A percentile compares a stretch with the other conserved stretches of the same genome.
phyloP scores from a whole-genome alignment of 2,797 vertebrate species.

The Enteromius trimaculatus region DNA sequence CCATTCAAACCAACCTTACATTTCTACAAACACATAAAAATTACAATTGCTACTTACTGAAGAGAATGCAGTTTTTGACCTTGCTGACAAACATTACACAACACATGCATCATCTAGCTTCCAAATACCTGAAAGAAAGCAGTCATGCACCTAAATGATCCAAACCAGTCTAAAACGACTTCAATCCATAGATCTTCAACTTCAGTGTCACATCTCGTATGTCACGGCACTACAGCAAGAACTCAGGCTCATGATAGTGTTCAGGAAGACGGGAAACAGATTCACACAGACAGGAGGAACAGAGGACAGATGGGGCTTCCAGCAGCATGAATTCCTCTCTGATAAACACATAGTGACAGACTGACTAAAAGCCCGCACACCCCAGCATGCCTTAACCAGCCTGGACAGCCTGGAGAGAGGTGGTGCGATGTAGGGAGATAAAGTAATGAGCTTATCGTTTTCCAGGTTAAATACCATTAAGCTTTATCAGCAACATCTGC shows the following conservation, averaged over 20 bases:
- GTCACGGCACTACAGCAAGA: neutral
- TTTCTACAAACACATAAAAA: constrained; percentile 1
- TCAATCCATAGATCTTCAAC: neutral
- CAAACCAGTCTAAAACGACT: neutral
- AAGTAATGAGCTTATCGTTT: neutral
- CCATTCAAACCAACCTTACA: neutral
- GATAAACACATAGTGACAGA: constrained; percentile 51
- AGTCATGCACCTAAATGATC: neutral
- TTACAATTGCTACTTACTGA: neutral
- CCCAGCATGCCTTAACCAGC: constrained; percentile 44
- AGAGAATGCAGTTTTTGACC: neutral
- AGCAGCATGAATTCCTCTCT: constrained; percentile 30
- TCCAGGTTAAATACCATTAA: neutral
- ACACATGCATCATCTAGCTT: neutral
- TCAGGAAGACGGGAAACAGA: constrained; percentile 48
- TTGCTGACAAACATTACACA: neutral
- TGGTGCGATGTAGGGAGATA: neutral
- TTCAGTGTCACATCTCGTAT: neutral
- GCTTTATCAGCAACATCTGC: neutral
- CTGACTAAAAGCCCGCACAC: constrained; percentile 44
- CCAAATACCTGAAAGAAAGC: neutral
- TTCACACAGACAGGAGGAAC: constrained; percentile 41
- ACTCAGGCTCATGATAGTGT: neutral
- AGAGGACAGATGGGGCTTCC: constrained; percentile 46
- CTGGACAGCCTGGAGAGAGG: constrained; percentile 39